Evolutionary conservation across 2,113 vertebrate species (phyloP).

Genomic region (Mustelus asterias): DNA sequence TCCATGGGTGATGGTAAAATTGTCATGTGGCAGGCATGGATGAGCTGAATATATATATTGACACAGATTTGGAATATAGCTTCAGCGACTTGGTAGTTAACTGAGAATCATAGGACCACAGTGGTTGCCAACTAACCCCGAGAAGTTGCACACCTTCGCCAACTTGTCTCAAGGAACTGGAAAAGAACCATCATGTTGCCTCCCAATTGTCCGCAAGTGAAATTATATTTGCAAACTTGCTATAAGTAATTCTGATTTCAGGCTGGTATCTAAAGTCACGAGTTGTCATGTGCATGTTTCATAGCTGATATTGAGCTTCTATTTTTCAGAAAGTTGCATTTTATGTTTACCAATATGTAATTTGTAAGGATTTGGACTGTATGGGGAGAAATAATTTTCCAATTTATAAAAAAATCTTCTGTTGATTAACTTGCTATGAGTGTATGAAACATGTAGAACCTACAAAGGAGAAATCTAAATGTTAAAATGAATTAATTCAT

Average conservation of each 20-base stretch:
- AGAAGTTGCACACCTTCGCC: not conserved
- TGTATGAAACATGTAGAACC: not conserved
- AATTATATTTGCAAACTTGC: not conserved
- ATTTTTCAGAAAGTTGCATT: not conserved
- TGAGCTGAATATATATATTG: no score
- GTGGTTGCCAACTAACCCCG: not conserved
- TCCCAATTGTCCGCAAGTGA: not conserved
- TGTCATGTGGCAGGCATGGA: no score
- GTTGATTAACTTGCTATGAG: not conserved
- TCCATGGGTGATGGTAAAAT: no score
- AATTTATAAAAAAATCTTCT: not conserved
- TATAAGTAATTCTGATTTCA: not conserved
- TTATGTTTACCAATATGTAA: not conserved
- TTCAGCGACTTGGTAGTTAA: not conserved
- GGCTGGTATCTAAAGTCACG: not conserved
- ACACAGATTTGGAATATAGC: not conserved
- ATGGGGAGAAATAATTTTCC: not conserved
- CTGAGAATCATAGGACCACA: no score
- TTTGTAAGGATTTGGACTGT: not conserved
- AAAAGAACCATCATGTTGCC: not conserved
- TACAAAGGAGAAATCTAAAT: not conserved
- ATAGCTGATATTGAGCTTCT: not conserved
- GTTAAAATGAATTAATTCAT: conserved; percentile 10
- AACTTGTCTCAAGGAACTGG: not conserved
- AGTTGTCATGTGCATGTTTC: not conserved